Evolutionary conservation across 2,797 vertebrate species (phyloP).

Genomic region (Hyperoplus immaculatus): DNA sequence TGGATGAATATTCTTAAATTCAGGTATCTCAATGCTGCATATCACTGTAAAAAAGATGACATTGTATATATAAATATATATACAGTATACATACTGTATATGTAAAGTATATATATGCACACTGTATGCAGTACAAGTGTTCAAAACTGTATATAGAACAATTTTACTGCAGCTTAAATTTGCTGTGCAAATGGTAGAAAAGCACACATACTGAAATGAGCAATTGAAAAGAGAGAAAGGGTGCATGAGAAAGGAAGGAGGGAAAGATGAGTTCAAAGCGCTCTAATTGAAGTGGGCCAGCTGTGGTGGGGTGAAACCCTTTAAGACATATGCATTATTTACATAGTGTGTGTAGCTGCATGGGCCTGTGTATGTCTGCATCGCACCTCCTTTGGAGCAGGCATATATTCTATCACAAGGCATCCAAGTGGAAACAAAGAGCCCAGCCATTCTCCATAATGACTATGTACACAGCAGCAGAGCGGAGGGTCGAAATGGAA

Average conservation of each 20-base stretch:
- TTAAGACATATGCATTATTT: constrained; percentile 88
- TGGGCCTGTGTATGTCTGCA: constrained; percentile 58
- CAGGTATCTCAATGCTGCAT: too few species aligned
- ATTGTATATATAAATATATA: neutral
- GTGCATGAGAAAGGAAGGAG: constrained; percentile 26
- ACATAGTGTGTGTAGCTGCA: constrained; percentile 69
- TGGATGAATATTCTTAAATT: too few species aligned
- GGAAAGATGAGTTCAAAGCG: constrained; percentile 60
- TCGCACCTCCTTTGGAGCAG: constrained; percentile 74
- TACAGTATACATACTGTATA: neutral
- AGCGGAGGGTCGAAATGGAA: constrained; percentile 45
- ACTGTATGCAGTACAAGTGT: too few species aligned
- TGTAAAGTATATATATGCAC: neutral
- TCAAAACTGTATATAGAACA: neutral
- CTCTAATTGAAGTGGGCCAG: constrained; percentile 87
- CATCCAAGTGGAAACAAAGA: constrained; percentile 76
- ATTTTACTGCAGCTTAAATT: neutral
- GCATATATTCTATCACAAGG: constrained; percentile 72
- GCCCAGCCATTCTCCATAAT: constrained; percentile 60
- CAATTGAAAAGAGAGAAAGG: constrained; percentile 1
- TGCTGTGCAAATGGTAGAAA: constrained; percentile 15
- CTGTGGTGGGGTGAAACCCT: constrained; percentile 81
- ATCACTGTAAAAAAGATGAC: neutral
- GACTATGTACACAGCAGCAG: constrained; percentile 27
- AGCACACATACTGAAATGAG: neutral